A percentile compares a stretch with the other conserved stretches of the same genome.
Conservation (phyloP, 1,140 invertebrate genomes). For the Drosophila hydei region DNA sequence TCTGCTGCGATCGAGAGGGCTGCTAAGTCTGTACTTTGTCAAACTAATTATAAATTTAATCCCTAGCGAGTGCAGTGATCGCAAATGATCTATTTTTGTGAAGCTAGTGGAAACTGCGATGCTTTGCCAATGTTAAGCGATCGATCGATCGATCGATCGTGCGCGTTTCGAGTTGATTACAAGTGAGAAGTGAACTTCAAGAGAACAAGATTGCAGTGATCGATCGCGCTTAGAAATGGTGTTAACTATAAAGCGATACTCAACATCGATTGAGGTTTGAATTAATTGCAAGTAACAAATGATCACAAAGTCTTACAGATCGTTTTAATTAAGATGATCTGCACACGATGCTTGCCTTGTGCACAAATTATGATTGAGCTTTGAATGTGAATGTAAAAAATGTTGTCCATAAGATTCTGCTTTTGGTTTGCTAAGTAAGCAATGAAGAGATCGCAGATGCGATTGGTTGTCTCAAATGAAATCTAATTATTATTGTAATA, state of each 20-base stretch:
- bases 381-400: too few relatives aligned
- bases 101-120: neutral
- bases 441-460: too few relatives aligned
- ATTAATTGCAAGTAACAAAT: neutral
- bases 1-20: too few relatives aligned
- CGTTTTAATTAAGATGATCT: too few relatives aligned
- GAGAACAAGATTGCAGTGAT: slow-evolving; percentile 16
- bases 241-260: neutral
- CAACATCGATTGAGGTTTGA: neutral
- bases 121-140: neutral
- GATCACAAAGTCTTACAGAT: too few relatives aligned
- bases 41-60: slow-evolving; percentile 27
- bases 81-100: slow-evolving; percentile 11
- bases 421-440: too few relatives aligned
- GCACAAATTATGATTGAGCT: too few relatives aligned
- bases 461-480: too few relatives aligned
- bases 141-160: slow-evolving; percentile 9
- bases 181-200: slow-evolving; percentile 1
- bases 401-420: too few relatives aligned
- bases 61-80: slow-evolving; percentile 6
- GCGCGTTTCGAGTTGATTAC: neutral
- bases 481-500: too few relatives aligned
- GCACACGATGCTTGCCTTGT: too few relatives aligned
- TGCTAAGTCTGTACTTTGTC: slow-evolving; percentile 12
- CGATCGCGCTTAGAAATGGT: slow-evolving; percentile 10